Conservation (phyloP, 2,797 vertebrate species). For the Ibycter americanus region DNA sequence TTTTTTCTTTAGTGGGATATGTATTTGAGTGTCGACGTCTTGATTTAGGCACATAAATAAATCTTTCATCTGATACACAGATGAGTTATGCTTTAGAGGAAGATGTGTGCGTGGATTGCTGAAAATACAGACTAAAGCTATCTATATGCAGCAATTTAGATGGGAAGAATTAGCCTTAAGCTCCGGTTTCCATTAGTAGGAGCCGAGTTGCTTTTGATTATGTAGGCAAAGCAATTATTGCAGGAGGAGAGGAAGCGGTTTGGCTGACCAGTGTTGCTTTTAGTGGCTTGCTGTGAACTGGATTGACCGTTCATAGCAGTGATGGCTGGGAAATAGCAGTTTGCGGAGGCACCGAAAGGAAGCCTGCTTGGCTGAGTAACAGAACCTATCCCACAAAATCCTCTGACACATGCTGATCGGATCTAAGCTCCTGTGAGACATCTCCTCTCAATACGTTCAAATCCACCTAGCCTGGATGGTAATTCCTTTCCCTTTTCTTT, state of each 20-base stretch:
- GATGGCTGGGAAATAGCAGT: not conserved
- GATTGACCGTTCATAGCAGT: fast-evolving
- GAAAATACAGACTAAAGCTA: not conserved
- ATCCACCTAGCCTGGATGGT: not conserved
- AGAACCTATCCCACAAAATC: not conserved
- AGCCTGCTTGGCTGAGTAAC: too few relatives aligned
- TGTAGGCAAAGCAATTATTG: not conserved
- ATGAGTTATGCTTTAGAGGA: not conserved
- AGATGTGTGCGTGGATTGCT: not conserved
- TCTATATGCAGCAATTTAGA: too few relatives aligned
- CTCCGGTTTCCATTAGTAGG: not conserved
- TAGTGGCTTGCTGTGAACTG: not conserved
- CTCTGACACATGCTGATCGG: not conserved
- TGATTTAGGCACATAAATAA: not conserved
- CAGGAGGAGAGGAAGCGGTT: not conserved
- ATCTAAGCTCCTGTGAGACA: not conserved
- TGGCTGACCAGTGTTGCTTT: not conserved
- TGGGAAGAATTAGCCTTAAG: not conserved
- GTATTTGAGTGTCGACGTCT: not conserved
- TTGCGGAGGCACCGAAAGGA: not conserved
- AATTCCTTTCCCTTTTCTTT: not conserved
- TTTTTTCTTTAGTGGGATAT: not conserved
- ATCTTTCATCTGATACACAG: not conserved
- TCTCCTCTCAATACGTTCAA: not conserved
- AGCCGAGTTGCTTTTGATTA: not conserved